Evolutionary conservation across 2,888 invertebrate species (phyloP), one percentile per base, ranked within the genome.

Genomic region (Thymelicus lineola): DNA sequence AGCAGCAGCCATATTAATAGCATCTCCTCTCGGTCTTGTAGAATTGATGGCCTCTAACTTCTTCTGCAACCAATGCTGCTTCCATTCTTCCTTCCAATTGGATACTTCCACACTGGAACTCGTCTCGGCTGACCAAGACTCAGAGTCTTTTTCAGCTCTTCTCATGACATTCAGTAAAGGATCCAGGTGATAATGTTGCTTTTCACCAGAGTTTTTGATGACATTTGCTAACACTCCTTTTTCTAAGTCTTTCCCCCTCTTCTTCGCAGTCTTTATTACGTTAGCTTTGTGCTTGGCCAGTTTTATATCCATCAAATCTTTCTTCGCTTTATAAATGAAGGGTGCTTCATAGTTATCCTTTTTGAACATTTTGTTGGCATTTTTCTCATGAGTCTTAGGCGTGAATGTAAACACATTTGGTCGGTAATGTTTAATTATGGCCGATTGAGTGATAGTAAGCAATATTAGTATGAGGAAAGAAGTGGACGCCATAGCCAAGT

Each of bases 1-100:
- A 15, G 91, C 92, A 42, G 87, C 91, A 1, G 82, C 82, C 91
- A 92, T 91, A 66, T 91, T 90, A 9, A 92, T 83, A 0, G 73
- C 74, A 59, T 92, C 91, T 6, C 86, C 88, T 17, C 71, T 76
- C 0, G 77, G 77, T 6, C 66, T 42, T 0, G 86, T 73, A 0
- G 82, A 71, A 70, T 90, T 89, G 0, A 88, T 74, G 5, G 81
- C 82, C 70, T 82, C 81, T 45, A 79, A 62, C 55, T 83, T 82
- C 66, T 79, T 82, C 64, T 78, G 71, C 55, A 79, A 20, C 82
- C 83, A 83, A 38, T 75, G 71, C 17, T 80, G 75, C 42, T 75
- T 75, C 79, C 81, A 83, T 58, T 82, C 82, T 0, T 80, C 79
- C 38, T 83, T 82, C 80, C 82, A 83, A 38, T 79, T 71, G 45